Percentiles rank a stretch among this genome's conserved stretches.
phyloP scores from a whole-genome alignment of 2,888 invertebrate species.

The Heliconius cydno region DNA sequence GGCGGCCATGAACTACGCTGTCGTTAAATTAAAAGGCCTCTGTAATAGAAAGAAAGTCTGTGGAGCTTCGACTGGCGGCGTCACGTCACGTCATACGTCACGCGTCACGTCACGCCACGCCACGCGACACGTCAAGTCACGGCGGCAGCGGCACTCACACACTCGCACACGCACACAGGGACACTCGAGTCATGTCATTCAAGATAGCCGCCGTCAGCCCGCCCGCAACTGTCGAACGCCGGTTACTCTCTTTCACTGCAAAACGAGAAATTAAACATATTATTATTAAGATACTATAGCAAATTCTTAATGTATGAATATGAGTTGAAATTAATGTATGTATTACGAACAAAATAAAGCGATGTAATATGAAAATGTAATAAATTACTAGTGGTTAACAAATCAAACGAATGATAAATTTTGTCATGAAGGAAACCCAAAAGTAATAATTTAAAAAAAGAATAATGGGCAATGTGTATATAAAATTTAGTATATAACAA shows the following conservation, averaged over 20 bases:
- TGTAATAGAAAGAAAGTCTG: slow-evolving; percentile 53
- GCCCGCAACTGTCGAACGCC: slow-evolving; percentile 73
- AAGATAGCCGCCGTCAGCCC: slow-evolving; percentile 73
- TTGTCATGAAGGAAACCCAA: not conserved
- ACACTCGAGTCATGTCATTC: slow-evolving; percentile 56
- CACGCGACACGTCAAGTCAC: slow-evolving; percentile 15
- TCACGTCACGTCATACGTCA: slow-evolving; percentile 36
- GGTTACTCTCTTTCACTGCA: slow-evolving; percentile 79
- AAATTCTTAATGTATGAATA: slow-evolving; percentile 7
- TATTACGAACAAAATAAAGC: not conserved
- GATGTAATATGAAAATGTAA: slow-evolving; percentile 14
- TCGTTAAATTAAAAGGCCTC: slow-evolving; percentile 60
- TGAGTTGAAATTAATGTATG: not conserved
- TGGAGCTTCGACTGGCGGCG: slow-evolving; percentile 31
- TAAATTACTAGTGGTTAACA: slow-evolving; percentile 16
- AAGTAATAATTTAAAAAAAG: not conserved
- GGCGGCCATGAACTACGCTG: slow-evolving; percentile 44
- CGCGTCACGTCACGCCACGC: slow-evolving; percentile 10
- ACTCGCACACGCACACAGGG: slow-evolving; percentile 44
- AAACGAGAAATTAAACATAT: slow-evolving; percentile 36
- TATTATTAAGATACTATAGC: not conserved
- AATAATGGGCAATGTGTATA: not conserved
- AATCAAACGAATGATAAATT: not conserved
- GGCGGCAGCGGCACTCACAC: slow-evolving; percentile 31
- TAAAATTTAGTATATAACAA: not conserved